Percentiles rank a stretch among this genome's conserved stretches.
phyloP scores from a whole-genome alignment of 2,797 vertebrate species.

The Lagorchestes hirsutus region DNA sequence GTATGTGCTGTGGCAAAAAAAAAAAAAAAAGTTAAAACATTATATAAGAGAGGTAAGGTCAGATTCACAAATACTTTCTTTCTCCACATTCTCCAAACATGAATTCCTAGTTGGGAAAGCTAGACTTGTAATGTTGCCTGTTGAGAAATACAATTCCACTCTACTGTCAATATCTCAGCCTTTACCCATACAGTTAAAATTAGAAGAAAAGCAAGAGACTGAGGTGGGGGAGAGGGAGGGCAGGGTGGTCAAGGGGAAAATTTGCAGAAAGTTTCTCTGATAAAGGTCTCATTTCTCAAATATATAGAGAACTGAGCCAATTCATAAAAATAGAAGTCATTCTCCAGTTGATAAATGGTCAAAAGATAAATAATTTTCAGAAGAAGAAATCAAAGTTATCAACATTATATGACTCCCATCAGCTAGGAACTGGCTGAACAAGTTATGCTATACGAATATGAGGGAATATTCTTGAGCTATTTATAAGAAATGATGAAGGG shows the following conservation, averaged over 20 bases:
- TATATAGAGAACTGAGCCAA: neutral
- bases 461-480: neutral
- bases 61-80: neutral
- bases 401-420: neutral
- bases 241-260: neutral
- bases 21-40: neutral
- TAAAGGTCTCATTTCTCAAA: neutral
- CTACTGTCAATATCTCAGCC: neutral
- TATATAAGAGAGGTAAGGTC: neutral
- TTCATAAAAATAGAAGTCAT: neutral
- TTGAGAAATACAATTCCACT: neutral
- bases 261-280: neutral
- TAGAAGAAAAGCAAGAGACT: neutral
- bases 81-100: slow-evolving; percentile 6
- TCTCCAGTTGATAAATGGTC: neutral
- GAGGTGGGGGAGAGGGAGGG: neutral
- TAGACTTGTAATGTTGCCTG: neutral
- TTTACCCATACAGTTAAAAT: neutral
- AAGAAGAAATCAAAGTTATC: neutral
- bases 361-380: neutral
- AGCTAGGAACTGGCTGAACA: neutral
- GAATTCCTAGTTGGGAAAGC: slow-evolving; percentile 19
- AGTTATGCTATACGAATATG: neutral
- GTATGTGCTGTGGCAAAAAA: neutral
- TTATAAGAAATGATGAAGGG: neutral